phyloP scores from a whole-genome alignment of 2,888 invertebrate species.

The Troilus luridus region DNA sequence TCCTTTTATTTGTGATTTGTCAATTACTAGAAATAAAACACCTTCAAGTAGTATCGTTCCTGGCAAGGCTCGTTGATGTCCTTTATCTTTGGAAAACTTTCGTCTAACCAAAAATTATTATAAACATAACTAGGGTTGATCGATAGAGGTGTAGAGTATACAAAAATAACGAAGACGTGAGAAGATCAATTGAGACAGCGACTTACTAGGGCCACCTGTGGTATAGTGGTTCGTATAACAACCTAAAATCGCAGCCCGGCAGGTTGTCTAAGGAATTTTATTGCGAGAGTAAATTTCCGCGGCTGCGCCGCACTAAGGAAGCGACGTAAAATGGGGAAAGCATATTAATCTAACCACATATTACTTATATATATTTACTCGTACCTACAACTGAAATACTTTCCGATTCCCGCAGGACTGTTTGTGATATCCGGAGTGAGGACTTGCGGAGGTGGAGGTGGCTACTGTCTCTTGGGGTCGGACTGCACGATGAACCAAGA shows the following conservation, averaged over 20 bases:
- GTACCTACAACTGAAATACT: not conserved
- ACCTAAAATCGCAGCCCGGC: too few relatives aligned
- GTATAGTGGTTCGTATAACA: too few relatives aligned
- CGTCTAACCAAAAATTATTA: not conserved
- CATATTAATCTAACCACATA: too few relatives aligned
- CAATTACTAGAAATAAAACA: not conserved
- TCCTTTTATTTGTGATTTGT: not conserved
- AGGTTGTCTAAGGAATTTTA: too few relatives aligned
- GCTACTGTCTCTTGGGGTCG: constrained; percentile 69
- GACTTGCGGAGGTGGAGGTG: constrained; percentile 68
- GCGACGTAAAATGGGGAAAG: too few relatives aligned
- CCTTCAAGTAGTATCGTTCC: not conserved
- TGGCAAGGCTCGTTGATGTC: not conserved
- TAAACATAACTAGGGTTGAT: not conserved
- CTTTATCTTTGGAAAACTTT: not conserved
- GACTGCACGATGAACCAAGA: constrained; percentile 69
- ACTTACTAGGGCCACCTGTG: too few relatives aligned
- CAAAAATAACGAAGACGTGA: too few relatives aligned
- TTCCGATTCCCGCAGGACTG: constrained; percentile 66
- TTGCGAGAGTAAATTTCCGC: too few relatives aligned
- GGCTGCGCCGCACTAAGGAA: too few relatives aligned
- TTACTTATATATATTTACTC: not conserved
- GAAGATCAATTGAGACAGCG: too few relatives aligned
- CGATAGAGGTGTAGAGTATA: not conserved
- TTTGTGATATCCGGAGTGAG: constrained; percentile 70